Percentiles rank a stretch among this genome's conserved stretches.
Evolutionary conservation across 2,888 invertebrate species (phyloP).

Genomic region (Laspeyria flexula): DNA sequence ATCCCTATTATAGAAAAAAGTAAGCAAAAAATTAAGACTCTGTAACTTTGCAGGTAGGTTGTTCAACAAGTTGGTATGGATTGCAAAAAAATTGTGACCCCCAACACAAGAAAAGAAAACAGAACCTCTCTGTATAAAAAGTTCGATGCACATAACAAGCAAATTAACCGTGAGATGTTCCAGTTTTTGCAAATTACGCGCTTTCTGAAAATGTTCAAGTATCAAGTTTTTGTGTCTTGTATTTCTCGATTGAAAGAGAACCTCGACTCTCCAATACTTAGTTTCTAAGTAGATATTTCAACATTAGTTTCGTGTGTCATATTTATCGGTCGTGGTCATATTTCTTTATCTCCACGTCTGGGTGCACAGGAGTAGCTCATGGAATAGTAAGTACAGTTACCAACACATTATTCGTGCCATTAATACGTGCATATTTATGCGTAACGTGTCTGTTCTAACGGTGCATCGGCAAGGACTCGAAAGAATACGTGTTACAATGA

Average conservation of each 20-base stretch:
- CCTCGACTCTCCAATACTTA: slow-evolving; percentile 1
- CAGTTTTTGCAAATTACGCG: slow-evolving; percentile 52
- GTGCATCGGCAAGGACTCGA: slow-evolving; percentile 72
- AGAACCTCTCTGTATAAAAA: slow-evolving; percentile 55
- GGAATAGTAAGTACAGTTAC: slow-evolving; percentile 79
- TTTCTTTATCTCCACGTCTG: slow-evolving; percentile 51
- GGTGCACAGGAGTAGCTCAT: slow-evolving; percentile 62
- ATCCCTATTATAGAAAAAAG: slow-evolving; percentile 31
- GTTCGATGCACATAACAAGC: slow-evolving; percentile 48
- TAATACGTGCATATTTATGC: slow-evolving; percentile 83
- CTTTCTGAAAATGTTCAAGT: slow-evolving; percentile 33
- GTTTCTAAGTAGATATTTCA: neutral
- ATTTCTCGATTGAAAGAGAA: too few species aligned
- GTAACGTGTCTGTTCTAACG: slow-evolving; percentile 78
- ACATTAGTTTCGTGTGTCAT: slow-evolving; percentile 10
- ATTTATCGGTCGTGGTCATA: slow-evolving; percentile 52
- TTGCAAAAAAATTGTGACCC: slow-evolving; percentile 54
- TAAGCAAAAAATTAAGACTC: slow-evolving; percentile 37
- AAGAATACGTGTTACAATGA: slow-evolving; percentile 62
- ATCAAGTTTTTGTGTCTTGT: slow-evolving; percentile 21
- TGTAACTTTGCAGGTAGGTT: slow-evolving; percentile 38
- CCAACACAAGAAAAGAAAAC: slow-evolving; percentile 51
- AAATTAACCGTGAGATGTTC: slow-evolving; percentile 61
- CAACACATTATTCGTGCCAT: slow-evolving; percentile 74
- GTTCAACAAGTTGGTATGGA: slow-evolving; percentile 37